A percentile compares a stretch with the other conserved stretches of the same genome.
These are phyloP conservation scores for Cyprinodon variegatus DNA, from an alignment of 2,113 vertebrate genomes.

Conservation along the genomic window DNA sequence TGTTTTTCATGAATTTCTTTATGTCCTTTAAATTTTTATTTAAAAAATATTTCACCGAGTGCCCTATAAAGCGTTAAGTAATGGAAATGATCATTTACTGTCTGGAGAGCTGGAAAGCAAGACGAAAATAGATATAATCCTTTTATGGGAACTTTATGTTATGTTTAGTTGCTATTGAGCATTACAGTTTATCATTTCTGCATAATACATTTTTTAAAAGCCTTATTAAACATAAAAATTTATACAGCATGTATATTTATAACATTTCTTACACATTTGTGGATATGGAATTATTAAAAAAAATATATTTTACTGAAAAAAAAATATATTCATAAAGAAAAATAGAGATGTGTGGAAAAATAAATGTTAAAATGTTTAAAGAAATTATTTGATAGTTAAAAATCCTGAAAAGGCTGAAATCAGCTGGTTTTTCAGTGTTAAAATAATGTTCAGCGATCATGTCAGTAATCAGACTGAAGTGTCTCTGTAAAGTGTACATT, in stretches of 20 bases:
- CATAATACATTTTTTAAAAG: neutral
- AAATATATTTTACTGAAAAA: neutral
- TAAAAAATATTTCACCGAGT: too few relatives aligned
- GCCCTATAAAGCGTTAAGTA: too few relatives aligned
- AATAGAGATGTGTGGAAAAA: neutral
- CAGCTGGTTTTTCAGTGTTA: too few relatives aligned
- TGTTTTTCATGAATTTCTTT: too few relatives aligned
- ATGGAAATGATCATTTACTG: too few relatives aligned
- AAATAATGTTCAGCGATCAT: too few relatives aligned
- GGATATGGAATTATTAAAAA: neutral
- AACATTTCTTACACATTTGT: neutral
- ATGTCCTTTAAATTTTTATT: too few relatives aligned
- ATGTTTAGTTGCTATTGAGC: slow-evolving; percentile 2
- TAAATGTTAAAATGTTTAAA: neutral
- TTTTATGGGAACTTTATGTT: neutral
- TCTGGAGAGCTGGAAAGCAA: too few relatives aligned
- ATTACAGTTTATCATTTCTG: neutral
- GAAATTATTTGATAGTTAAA: too few relatives aligned
- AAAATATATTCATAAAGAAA: neutral
- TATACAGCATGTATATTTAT: neutral
- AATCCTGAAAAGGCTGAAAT: neutral
- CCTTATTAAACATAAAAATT: neutral
- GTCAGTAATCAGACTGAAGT: too few relatives aligned
- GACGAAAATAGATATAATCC: neutral
- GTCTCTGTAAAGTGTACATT: too few relatives aligned